These are phyloP conservation scores for Zaprionus kolodkinae DNA, from an alignment of 1,140 invertebrate genomes.

Conservation along the genomic window DNA sequence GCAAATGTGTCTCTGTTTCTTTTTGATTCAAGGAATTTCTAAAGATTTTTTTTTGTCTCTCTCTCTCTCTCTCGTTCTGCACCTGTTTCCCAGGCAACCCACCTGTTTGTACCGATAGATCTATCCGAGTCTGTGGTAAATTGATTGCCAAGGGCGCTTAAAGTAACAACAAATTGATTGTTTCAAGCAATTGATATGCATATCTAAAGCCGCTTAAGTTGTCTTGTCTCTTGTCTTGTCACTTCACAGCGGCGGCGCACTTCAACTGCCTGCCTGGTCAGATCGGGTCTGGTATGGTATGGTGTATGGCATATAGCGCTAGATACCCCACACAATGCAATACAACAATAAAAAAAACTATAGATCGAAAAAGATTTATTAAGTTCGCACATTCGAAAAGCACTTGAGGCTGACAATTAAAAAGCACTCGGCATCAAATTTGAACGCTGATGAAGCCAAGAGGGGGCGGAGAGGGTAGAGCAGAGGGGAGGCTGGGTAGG, in stretches of 20 bases:
- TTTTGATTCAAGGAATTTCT: slow-evolving; percentile 15
- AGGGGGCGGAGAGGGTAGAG: not conserved
- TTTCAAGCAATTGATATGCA: slow-evolving; percentile 53
- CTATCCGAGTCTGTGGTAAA: slow-evolving; percentile 21
- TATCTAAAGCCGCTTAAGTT: slow-evolving; percentile 56
- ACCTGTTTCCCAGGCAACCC: slow-evolving; percentile 23
- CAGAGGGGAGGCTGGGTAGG: not conserved
- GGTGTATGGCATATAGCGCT: slow-evolving; percentile 14
- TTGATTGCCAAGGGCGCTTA: slow-evolving; percentile 52
- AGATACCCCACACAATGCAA: slow-evolving; percentile 2
- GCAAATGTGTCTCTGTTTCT: not conserved
- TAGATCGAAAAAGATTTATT: slow-evolving; percentile 67
- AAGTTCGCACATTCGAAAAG: slow-evolving; percentile 79
- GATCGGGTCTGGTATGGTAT: not conserved
- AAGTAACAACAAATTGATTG: slow-evolving; percentile 45
- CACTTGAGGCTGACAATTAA: slow-evolving; percentile 81
- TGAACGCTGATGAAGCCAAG: slow-evolving; percentile 15
- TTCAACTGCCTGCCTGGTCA: slow-evolving; percentile 24
- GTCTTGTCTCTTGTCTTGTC: slow-evolving; percentile 49
- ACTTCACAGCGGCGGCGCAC: slow-evolving; percentile 30
- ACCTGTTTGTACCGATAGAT: slow-evolving; percentile 13
- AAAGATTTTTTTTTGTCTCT: not conserved
- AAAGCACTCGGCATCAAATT: slow-evolving; percentile 66
- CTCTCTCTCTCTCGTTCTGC: not conserved
- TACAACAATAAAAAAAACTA: slow-evolving; percentile 43